Percentiles rank a stretch among this genome's conserved stretches.
phyloP scores from a whole-genome alignment of 1,140 invertebrate species.

The Trichonephila clavipes region DNA sequence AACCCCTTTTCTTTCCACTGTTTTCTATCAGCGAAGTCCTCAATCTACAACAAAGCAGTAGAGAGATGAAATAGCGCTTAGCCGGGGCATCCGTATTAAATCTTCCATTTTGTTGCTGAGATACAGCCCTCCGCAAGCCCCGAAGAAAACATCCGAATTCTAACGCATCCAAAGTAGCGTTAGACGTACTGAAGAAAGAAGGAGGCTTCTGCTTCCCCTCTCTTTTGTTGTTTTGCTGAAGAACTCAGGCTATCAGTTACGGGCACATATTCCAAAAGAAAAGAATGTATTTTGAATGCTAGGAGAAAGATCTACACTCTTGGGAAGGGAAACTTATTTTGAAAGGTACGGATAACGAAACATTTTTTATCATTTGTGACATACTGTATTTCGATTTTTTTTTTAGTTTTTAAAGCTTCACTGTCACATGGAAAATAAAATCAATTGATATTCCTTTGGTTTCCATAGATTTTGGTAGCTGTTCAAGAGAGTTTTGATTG shows the following conservation, averaged over 20 bases:
- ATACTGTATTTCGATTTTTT: background rate
- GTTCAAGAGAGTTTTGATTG: too few species aligned
- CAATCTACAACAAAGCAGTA: constrained; percentile 59
- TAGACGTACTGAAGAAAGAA: background rate
- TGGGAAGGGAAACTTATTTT: constrained; percentile 38
- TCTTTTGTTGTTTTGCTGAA: constrained; percentile 17
- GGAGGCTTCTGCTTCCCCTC: background rate
- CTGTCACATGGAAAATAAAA: background rate
- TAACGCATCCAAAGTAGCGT: constrained; percentile 46
- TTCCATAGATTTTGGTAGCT: background rate
- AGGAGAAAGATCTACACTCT: background rate
- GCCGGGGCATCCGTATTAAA: constrained; percentile 61
- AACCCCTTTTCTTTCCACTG: constrained; percentile 1
- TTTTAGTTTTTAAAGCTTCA: background rate
- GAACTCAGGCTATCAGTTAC: constrained; percentile 35
- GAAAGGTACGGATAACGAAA: constrained; percentile 24
- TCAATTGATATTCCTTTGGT: background rate
- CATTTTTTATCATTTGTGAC: constrained; percentile 55
- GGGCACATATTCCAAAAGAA: constrained; percentile 22
- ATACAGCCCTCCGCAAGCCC: background rate
- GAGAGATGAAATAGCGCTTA: constrained; percentile 68
- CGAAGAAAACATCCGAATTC: constrained; percentile 43
- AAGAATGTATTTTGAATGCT: constrained; percentile 50
- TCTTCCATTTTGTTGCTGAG: constrained; percentile 61
- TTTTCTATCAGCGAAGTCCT: constrained; percentile 42